These are phyloP conservation scores for Drosophila bocki DNA, from an alignment of 1,140 invertebrate species.

Conservation along the genomic window DNA sequence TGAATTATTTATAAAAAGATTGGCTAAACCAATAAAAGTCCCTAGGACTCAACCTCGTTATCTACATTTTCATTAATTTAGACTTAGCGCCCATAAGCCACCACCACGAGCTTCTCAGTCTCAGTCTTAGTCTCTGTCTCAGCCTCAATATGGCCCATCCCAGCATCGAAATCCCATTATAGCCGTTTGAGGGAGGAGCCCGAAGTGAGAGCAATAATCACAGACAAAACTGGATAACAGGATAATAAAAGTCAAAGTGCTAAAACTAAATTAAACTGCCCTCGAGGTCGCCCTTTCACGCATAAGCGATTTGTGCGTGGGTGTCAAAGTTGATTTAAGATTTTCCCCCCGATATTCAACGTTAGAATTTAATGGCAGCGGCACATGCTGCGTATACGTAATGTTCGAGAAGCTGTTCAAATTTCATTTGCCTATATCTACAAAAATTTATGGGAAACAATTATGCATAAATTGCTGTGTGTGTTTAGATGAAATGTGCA, in stretches of 20 bases:
- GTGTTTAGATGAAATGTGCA: conserved; percentile 14
- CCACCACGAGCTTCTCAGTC: background rate
- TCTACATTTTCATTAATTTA: conserved; percentile 24
- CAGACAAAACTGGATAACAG: conserved; percentile 30
- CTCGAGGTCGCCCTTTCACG: conserved; percentile 18
- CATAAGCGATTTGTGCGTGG: conserved; percentile 29
- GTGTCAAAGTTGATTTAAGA: conserved; percentile 42
- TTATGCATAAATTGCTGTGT: conserved; percentile 27
- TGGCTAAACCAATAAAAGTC: conserved; percentile 11
- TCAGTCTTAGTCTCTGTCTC: too few relatives aligned
- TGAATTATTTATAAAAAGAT: conserved; percentile 15
- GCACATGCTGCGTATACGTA: conserved; percentile 30
- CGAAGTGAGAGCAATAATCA: conserved; percentile 42
- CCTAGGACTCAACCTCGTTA: conserved; percentile 1
- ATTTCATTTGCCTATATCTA: conserved; percentile 28
- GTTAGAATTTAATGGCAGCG: conserved; percentile 22
- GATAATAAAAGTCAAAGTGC: conserved; percentile 60
- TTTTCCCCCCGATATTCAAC: conserved; percentile 2
- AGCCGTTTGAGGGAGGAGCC: background rate
- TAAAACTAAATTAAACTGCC: conserved; percentile 46
- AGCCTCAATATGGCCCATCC: conserved; percentile 5
- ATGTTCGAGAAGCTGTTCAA: conserved; percentile 7
- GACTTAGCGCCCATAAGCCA: conserved; percentile 13
- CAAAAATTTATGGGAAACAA: conserved; percentile 36
- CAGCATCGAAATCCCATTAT: conserved; percentile 35